Evolutionary conservation across 2,797 vertebrate species (phyloP).

Genomic region (Hephaestus fuliginosus): DNA sequence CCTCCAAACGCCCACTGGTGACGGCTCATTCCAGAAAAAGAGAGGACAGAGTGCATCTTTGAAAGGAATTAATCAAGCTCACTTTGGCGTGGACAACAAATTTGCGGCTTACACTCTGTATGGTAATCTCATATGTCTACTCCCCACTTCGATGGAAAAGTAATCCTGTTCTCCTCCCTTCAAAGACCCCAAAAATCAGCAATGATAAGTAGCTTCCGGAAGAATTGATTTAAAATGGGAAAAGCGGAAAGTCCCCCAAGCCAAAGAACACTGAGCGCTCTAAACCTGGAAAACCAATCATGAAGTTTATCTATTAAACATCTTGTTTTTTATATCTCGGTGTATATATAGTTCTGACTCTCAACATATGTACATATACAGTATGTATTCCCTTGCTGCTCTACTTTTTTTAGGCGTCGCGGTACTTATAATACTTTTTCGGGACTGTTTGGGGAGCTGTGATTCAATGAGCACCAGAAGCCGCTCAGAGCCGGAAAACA

Average conservation of each 20-base stretch:
- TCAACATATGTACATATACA: conserved; percentile 52
- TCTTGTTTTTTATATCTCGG: conserved; percentile 61
- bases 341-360: conserved; percentile 67
- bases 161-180: conserved; percentile 65
- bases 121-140: conserved; percentile 74
- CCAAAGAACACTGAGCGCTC: conserved; percentile 64
- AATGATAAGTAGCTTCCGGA: conserved; percentile 80
- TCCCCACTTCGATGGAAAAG: conserved; percentile 74
- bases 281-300: conserved; percentile 76
- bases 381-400: conserved; percentile 46
- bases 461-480: conserved; percentile 71
- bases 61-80: conserved; percentile 69
- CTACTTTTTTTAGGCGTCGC: conserved; percentile 28
- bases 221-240: conserved; percentile 78
- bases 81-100: conserved; percentile 58
- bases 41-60: conserved; percentile 36
- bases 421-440: conserved; percentile 43
- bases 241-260: conserved; percentile 69
- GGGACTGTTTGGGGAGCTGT: conserved; percentile 47
- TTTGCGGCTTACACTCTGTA: conserved; percentile 51
- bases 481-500: conserved; percentile 69
- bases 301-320: conserved; percentile 75
- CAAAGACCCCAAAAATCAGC: conserved; percentile 70
- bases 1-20: conserved; percentile 35
- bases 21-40: conserved; percentile 2